Conservation (phyloP, 53 echinoderm and acorn worm genomes). For the Apostichopus leukothele region DNA sequence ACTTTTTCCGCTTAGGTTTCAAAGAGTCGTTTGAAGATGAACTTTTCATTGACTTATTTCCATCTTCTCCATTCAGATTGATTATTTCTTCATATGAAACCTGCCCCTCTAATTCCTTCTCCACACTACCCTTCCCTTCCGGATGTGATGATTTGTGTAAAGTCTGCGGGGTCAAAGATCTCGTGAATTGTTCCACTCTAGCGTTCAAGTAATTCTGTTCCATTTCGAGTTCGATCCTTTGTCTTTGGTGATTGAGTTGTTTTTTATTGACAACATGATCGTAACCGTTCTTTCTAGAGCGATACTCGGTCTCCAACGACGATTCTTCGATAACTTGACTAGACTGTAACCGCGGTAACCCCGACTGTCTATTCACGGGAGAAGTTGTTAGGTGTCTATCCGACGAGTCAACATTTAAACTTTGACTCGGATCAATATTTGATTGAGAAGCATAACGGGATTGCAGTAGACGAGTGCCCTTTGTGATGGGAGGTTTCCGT, state of each 20-base stretch:
- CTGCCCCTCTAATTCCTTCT: background rate
- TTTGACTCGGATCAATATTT: slow-evolving; percentile 1
- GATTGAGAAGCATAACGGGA: slow-evolving; percentile 35
- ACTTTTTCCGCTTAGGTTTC: slow-evolving; percentile 24
- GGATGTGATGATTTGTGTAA: background rate
- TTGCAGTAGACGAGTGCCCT: slow-evolving; percentile 34
- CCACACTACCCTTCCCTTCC: background rate
- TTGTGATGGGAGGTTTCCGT: background rate
- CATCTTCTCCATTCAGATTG: background rate
- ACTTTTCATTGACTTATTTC: background rate
- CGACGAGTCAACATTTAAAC: background rate
- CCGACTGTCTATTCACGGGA: background rate
- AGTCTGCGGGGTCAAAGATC: slow-evolving; percentile 45
- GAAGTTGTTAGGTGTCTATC: slow-evolving; percentile 4
- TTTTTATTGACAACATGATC: background rate
- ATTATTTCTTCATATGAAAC: slow-evolving; percentile 9
- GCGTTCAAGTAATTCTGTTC: slow-evolving; percentile 59
- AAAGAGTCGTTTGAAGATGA: slow-evolving; percentile 5
- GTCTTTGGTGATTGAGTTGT: slow-evolving; percentile 20
- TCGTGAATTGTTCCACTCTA: slow-evolving; percentile 64
- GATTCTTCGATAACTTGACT: background rate
- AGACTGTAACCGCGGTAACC: slow-evolving; percentile 22
- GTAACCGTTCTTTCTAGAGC: slow-evolving; percentile 9
- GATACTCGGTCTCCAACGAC: slow-evolving; percentile 45
- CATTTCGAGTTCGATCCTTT: slow-evolving; percentile 31